phyloP scores from a whole-genome alignment of 2,797 vertebrate species.

The Ctenopoma kingsleyae region DNA sequence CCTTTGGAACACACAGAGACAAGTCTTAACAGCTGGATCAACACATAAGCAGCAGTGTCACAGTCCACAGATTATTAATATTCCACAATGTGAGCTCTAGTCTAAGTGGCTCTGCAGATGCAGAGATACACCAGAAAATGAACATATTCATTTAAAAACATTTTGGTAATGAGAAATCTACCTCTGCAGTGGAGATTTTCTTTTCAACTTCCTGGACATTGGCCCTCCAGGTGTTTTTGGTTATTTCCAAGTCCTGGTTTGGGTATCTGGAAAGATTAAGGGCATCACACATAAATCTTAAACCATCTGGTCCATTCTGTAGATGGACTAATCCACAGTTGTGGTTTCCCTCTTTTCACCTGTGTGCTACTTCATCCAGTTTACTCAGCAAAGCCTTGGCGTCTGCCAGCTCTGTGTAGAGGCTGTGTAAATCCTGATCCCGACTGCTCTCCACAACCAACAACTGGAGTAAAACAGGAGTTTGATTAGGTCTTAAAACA shows the following conservation, averaged over 20 bases:
- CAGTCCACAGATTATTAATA: neutral
- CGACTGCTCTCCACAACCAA: constrained; percentile 82
- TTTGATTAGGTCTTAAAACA: neutral
- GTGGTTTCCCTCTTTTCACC: constrained; percentile 71
- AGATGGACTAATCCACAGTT: neutral
- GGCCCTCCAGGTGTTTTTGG: constrained; percentile 47
- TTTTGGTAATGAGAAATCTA: constrained; percentile 32
- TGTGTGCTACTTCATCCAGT: constrained; percentile 73
- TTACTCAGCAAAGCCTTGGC: constrained; percentile 76
- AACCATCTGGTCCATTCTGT: neutral
- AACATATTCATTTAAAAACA: neutral
- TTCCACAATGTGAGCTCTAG: neutral
- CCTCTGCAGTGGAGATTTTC: constrained; percentile 71
- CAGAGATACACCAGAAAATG: neutral
- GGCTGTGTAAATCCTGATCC: constrained; percentile 67
- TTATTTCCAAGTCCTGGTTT: constrained; percentile 35
- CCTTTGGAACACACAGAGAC: constrained; percentile 69
- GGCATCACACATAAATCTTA: neutral
- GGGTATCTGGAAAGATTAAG: constrained; percentile 57
- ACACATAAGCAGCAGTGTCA: neutral
- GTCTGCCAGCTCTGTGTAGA: constrained; percentile 68
- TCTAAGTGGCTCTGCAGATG: too few species aligned
- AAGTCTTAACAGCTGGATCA: neutral
- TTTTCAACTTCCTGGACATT: constrained; percentile 69
- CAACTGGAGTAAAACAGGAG: constrained; percentile 75